Percentiles rank a stretch among this genome's conserved stretches.
These are phyloP conservation scores for Novumbra hubbsi DNA, from an alignment of 2,797 vertebrate genomes.

Conservation along the genomic window DNA sequence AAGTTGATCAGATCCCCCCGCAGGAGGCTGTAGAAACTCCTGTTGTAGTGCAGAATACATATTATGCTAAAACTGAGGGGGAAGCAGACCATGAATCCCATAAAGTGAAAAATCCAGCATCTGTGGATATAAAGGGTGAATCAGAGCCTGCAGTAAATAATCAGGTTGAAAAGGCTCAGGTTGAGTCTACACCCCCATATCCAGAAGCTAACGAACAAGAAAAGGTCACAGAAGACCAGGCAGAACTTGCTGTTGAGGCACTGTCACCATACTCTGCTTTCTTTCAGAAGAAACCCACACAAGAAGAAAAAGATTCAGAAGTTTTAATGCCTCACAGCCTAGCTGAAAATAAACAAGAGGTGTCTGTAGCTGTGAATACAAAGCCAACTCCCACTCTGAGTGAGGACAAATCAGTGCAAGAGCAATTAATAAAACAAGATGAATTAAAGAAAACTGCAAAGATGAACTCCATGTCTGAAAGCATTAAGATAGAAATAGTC, in stretches of 20 bases:
- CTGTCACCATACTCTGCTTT: conserved; percentile 20
- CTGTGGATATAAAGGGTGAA: conserved; percentile 16
- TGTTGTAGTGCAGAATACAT: conserved; percentile 25
- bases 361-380: conserved; percentile 10
- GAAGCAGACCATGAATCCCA: conserved; percentile 8
- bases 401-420: conserved; percentile 35
- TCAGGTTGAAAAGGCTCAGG: conserved; percentile 21
- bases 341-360: conserved; percentile 41
- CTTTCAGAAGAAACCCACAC: conserved; percentile 23
- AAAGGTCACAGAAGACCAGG: conserved; percentile 23
- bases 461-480: conserved; percentile 5
- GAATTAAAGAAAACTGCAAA: conserved; percentile 23
- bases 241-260: conserved; percentile 22
- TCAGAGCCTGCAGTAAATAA: conserved; percentile 13
- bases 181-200: conserved; percentile 14
- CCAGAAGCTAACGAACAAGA: conserved; percentile 33
- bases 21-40: conserved; percentile 21
- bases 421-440: conserved; percentile 43
- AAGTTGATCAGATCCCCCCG: conserved; percentile 7
- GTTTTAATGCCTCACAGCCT: conserved; percentile 31
- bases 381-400: conserved; percentile 8
- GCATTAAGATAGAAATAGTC: conserved; percentile 25
- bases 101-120: conserved; percentile 28
- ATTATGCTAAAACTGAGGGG: conserved; percentile 15
- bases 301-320: conserved; percentile 17